These are phyloP conservation scores for Bombus fervidus DNA, from an alignment of 1,140 invertebrate genomes.

Conservation along the genomic window DNA sequence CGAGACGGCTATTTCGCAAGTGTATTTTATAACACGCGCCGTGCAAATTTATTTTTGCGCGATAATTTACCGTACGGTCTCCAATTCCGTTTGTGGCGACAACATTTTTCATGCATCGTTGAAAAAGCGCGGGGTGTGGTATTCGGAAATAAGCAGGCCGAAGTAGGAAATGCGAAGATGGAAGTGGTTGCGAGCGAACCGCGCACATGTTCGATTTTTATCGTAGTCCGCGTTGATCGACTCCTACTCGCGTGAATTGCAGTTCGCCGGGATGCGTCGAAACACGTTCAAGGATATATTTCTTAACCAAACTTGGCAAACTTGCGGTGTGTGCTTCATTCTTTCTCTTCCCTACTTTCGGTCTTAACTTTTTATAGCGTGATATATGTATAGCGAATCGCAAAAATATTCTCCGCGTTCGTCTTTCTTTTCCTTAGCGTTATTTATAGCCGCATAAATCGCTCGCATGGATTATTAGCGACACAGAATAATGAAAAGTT, in stretches of 20 bases:
- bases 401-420: no score
- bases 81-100: neutral
- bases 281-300: neutral
- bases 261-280: neutral
- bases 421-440: no score
- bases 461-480: no score
- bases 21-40: neutral
- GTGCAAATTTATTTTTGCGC: neutral
- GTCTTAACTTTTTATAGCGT: neutral
- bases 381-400: neutral
- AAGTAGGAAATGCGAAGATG: neutral
- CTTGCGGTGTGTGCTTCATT: neutral
- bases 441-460: no score
- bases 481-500: no score
- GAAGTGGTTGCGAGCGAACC: neutral
- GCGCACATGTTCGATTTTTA: constrained; percentile 5
- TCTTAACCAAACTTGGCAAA: neutral
- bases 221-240: neutral
- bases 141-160: neutral
- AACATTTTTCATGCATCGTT: neutral
- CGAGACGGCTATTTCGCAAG: neutral
- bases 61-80: neutral
- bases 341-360: no score
- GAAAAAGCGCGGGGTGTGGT: neutral
- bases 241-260: neutral